Evolutionary conservation across 2,888 invertebrate genomes (phyloP).

Genomic region (Tricholauxania praeusta): DNA sequence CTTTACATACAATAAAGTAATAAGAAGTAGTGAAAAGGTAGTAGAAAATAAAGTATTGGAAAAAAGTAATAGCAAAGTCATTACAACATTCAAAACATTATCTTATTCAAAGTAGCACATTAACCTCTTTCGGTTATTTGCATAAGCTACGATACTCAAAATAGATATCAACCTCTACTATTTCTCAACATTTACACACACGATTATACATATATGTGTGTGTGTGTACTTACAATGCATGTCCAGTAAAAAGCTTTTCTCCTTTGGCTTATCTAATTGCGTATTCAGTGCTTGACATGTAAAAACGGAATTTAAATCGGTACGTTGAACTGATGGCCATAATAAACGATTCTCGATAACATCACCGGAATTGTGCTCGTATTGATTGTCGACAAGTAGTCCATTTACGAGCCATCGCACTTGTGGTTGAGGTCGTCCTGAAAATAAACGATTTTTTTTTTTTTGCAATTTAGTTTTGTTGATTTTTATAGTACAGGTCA

Average conservation of each 20-base stretch:
- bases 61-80: too few relatives aligned
- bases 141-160: too few relatives aligned
- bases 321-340: conserved; percentile 80
- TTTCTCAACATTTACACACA: too few relatives aligned
- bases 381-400: conserved; percentile 82
- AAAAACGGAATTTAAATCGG: conserved; percentile 87
- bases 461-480: conserved; percentile 16
- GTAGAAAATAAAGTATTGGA: too few relatives aligned
- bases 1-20: too few relatives aligned
- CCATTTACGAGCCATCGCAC: conserved; percentile 89
- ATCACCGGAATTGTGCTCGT: conserved; percentile 86
- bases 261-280: conserved; percentile 82
- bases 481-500: conserved; percentile 10
- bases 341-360: conserved; percentile 86
- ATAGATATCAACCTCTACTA: too few relatives aligned
- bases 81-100: too few relatives aligned
- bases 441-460: conserved; percentile 40
- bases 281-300: conserved; percentile 91
- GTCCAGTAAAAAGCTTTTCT: conserved; percentile 80
- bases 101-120: too few relatives aligned
- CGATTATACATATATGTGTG: too few relatives aligned
- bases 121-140: too few relatives aligned
- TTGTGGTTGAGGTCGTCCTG: conserved; percentile 84
- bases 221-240: conserved; percentile 79
- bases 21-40: too few relatives aligned